Evolutionary conservation across 2,888 invertebrate species (phyloP).

Genomic region (Chrysolina haemoptera): DNA sequence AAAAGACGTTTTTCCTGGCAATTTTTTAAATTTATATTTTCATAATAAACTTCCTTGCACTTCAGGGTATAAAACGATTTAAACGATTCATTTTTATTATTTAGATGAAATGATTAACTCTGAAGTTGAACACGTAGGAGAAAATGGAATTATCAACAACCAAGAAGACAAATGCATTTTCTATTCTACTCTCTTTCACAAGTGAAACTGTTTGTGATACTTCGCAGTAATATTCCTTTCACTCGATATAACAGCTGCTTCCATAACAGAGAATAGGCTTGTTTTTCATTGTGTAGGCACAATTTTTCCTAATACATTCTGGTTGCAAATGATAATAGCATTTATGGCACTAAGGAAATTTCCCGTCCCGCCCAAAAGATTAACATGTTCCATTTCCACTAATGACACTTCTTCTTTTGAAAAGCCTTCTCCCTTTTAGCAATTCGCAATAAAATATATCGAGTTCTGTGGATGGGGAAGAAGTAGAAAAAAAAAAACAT

Average conservation of each 20-base stretch:
- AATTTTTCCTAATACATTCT: conserved; percentile 8
- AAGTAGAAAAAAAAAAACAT: conserved; percentile 39
- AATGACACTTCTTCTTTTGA: conserved; percentile 44
- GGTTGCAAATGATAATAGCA: conserved; percentile 26
- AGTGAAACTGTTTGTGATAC: conserved; percentile 12
- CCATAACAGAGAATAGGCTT: conserved; percentile 1
- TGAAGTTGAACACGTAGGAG: no score
- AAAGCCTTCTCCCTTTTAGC: conserved; percentile 44
- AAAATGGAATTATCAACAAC: no score
- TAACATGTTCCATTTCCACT: conserved; percentile 45
- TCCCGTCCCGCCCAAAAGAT: conserved; percentile 37
- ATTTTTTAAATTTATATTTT: no score
- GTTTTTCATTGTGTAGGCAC: neutral
- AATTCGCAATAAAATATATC: conserved; percentile 46
- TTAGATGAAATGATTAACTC: no score
- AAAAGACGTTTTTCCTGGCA: no score
- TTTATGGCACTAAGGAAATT: conserved; percentile 38
- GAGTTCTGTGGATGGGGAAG: conserved; percentile 36
- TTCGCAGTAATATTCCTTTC: neutral
- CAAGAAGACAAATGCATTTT: neutral
- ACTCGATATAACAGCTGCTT: conserved; percentile 3
- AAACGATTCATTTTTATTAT: no score
- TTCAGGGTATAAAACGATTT: no score
- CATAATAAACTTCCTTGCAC: no score
- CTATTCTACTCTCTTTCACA: neutral